Percentiles rank a stretch among this genome's conserved stretches.
phyloP scores from a whole-genome alignment of 2,113 vertebrate species.

The Salvelinus alpinus region DNA sequence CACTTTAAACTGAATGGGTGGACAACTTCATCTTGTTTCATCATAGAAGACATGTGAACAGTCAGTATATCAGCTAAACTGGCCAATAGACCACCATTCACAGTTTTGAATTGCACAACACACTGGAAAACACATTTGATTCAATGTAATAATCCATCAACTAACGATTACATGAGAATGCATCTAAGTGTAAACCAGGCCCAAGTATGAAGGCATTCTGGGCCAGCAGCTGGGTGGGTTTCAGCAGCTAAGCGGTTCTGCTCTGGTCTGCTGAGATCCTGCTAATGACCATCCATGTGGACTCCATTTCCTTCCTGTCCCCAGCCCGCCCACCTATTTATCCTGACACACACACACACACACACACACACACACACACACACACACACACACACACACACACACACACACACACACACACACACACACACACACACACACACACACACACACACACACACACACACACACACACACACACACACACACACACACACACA shows the following conservation, averaged over 20 bases:
- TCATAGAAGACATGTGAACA: slow-evolving; percentile 14
- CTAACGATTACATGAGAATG: slow-evolving; percentile 34
- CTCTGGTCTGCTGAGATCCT: slow-evolving; percentile 62
- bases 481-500: slow-evolving; percentile 5
- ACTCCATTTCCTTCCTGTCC: slow-evolving; percentile 82
- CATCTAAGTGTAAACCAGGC: slow-evolving; percentile 46
- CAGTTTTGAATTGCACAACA: slow-evolving; percentile 35
- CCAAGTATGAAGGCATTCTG: slow-evolving; percentile 44
- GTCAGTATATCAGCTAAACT: background rate
- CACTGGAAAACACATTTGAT: slow-evolving; percentile 43
- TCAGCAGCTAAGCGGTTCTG: slow-evolving; percentile 46
- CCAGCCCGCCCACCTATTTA: slow-evolving; percentile 78
- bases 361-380: slow-evolving; percentile 32
- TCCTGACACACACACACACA: slow-evolving; percentile 74
- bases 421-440: too few species aligned
- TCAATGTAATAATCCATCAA: slow-evolving; percentile 36
- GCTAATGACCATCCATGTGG: slow-evolving; percentile 72
- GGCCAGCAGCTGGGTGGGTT: slow-evolving; percentile 60
- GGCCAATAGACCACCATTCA: background rate
- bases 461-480: too few species aligned
- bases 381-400: background rate
- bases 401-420: too few species aligned
- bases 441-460: too few species aligned
- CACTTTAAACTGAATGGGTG: slow-evolving; percentile 18
- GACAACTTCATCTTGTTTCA: slow-evolving; percentile 14